Evolutionary conservation across 2,797 vertebrate genomes (phyloP).

Genomic region (Amazonetta brasiliensis): DNA sequence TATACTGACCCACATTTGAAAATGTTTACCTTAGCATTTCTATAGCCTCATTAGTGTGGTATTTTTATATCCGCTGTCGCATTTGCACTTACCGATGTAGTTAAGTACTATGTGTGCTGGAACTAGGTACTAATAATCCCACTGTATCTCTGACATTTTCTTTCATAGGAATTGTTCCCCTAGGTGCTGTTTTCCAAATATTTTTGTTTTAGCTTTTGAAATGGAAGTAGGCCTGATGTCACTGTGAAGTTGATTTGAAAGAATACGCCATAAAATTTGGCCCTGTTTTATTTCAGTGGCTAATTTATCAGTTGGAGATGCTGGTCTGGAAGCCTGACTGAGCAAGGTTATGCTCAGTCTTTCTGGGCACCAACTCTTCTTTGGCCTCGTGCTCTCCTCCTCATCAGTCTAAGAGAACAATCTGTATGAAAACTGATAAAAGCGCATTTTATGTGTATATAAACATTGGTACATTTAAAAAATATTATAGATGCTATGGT

Average conservation of each 20-base stretch:
- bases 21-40: slow-evolving; percentile 41
- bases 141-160: neutral
- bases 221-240: slow-evolving; percentile 13
- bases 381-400: neutral
- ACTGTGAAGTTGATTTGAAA: neutral
- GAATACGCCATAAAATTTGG: neutral
- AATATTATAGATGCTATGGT: neutral
- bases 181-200: neutral
- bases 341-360: neutral
- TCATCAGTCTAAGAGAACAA: neutral
- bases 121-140: neutral
- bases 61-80: neutral
- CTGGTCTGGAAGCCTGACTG: neutral
- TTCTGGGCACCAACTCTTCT: neutral
- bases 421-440: neutral
- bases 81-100: neutral
- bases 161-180: slow-evolving; percentile 2
- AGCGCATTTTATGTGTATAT: neutral
- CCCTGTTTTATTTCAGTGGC: neutral
- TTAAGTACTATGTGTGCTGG: neutral
- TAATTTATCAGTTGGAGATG: neutral
- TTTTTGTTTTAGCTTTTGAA: slow-evolving; percentile 11
- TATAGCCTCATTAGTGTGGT: slow-evolving; percentile 5
- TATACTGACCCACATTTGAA: neutral
- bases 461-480: neutral